Evolutionary conservation across 2,113 vertebrate species (phyloP), one percentile per base, ranked within the genome.

Genomic region (Egretta garzetta): DNA sequence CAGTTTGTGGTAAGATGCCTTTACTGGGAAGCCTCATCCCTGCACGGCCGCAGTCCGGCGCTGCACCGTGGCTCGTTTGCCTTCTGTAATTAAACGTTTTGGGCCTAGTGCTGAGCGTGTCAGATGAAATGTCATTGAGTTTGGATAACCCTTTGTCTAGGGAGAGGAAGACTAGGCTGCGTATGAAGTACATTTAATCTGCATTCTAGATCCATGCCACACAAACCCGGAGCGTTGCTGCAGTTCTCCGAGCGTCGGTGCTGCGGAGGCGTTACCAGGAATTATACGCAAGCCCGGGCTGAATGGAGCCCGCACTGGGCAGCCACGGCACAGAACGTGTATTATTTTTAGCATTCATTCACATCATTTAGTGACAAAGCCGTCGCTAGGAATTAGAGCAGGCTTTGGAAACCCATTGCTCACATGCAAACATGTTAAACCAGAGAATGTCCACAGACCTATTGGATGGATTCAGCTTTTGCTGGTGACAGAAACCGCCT

Each of bases 271-370:
- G 0, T 68, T 68, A 75, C 52, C 22, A 79, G 56, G 33, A 92
- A 70, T 81, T 84, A 77, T 12, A 55, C 56, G 60, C 45, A 63
- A 95, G 84, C 49, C 14, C 59, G 56, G 63, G 43, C 67, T 95
- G 82, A 95, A 80, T 71, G 75, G 93, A 92, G 77, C 59, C 32
- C 1, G 0, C 52, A 27, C 64, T 27, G n/a, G 16, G 45, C 67
- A 92, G 63, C 85, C 82, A 90, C 67, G 63, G 47, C 14, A 66
- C 7, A 66, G 49, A 90, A 47, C 7, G 3, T 39, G 41, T 41
- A 35, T 86, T 96, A 80, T 92, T 90, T 94, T 92, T 90, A 88
- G 67, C 53, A 64, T 88, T 95, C 32, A 77, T 90, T 97, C 74
- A 76, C 63, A 70, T 58, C 8, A 22, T 14, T n/a, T 3, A 90